Conservation (phyloP, 2,888 invertebrate species). For the Acanthosoma haemorrhoidale region DNA sequence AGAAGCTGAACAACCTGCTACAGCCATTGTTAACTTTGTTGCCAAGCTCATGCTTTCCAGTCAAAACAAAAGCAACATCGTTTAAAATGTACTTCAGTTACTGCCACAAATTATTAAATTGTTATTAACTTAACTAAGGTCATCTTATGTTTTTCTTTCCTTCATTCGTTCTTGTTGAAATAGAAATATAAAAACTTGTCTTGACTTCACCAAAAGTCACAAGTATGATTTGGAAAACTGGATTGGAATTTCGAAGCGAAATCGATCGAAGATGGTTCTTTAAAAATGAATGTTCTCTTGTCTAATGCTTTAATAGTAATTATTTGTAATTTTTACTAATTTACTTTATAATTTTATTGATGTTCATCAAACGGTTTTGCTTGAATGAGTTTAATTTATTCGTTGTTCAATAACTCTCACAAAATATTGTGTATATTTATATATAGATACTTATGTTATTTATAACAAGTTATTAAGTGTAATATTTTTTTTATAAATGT, state of each 20-base stretch:
- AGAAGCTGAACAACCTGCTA: slow-evolving; percentile 88
- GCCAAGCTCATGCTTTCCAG: slow-evolving; percentile 65
- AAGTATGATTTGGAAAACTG: neutral
- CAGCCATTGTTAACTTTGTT: slow-evolving; percentile 86
- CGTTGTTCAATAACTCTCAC: neutral
- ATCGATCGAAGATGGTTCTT: slow-evolving; percentile 13
- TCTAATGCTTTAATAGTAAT: slow-evolving; percentile 28
- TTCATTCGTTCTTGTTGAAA: neutral
- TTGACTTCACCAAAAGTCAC: neutral
- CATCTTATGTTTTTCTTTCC: neutral
- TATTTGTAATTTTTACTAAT: slow-evolving; percentile 11
- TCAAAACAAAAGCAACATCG: slow-evolving; percentile 38
- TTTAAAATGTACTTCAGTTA: neutral
- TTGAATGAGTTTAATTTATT: slow-evolving; percentile 4
- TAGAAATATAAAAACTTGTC: neutral
- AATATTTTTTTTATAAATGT: neutral
- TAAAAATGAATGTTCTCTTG: neutral
- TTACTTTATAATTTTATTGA: neutral
- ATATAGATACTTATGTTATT: neutral
- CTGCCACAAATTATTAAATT: neutral
- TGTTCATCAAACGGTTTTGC: neutral
- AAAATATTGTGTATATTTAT: slow-evolving; percentile 8
- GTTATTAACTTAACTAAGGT: neutral
- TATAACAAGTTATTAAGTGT: slow-evolving; percentile 3
- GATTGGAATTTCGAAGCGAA: neutral